These are phyloP conservation scores for Trachelipus rathkii DNA, from an alignment of 1,140 invertebrate species.

Conservation along the genomic window DNA sequence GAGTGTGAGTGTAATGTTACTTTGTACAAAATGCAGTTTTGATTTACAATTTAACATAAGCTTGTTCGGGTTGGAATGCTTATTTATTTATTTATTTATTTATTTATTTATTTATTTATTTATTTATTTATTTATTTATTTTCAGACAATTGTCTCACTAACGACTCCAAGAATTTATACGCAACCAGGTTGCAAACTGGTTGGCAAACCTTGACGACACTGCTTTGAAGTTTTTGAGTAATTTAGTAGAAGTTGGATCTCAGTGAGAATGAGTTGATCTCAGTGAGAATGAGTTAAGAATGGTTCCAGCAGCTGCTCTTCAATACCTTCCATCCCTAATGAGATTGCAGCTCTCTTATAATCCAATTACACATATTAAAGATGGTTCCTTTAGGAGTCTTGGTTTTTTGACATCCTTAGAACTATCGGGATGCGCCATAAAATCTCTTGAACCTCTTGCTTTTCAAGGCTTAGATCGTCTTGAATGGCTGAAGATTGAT, in stretches of 20 bases:
- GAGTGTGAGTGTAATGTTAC: no score
- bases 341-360: conserved; percentile 68
- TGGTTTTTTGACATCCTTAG: conserved; percentile 72
- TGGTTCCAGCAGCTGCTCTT: conserved; percentile 72
- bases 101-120: background rate
- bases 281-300: conserved; percentile 71
- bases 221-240: conserved; percentile 75
- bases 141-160: conserved; percentile 65
- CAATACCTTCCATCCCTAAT: conserved; percentile 67
- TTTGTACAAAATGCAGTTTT: no score
- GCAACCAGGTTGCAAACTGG: conserved; percentile 72
- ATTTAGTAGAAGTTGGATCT: conserved; percentile 83
- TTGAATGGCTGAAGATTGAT: conserved; percentile 77
- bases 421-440: conserved; percentile 75
- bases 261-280: conserved; percentile 76
- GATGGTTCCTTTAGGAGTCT: conserved; percentile 69
- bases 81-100: background rate
- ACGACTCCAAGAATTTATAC: conserved; percentile 83
- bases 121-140: background rate
- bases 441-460: conserved; percentile 68
- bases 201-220: conserved; percentile 76
- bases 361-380: conserved; percentile 74
- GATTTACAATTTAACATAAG: no score
- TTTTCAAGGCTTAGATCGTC: conserved; percentile 67
- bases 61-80: no score